Percentiles rank a stretch among this genome's conserved stretches.
Evolutionary conservation across 2,888 invertebrate genomes (phyloP).

Genomic region (Archips xylosteana): DNA sequence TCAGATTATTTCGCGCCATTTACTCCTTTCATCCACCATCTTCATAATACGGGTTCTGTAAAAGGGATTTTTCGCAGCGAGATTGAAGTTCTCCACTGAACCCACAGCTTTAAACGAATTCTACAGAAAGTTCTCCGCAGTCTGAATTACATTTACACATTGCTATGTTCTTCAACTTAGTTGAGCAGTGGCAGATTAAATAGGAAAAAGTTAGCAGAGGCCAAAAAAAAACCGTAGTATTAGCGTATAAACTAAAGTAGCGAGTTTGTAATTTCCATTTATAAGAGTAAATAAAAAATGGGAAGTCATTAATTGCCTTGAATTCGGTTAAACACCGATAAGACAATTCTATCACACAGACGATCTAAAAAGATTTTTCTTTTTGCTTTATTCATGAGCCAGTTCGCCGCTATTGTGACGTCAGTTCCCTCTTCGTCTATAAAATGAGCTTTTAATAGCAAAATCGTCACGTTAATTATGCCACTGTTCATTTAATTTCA

Average conservation of each 20-base stretch:
- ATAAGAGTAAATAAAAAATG: no score
- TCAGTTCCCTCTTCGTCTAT: no score
- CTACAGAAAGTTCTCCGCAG: conserved; percentile 38
- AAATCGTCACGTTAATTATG: background rate
- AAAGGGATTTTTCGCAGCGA: conserved; percentile 72
- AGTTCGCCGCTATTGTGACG: no score
- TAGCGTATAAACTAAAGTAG: background rate
- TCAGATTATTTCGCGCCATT: conserved; percentile 83
- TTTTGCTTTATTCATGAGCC: no score
- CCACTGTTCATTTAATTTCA: background rate
- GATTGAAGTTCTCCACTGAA: conserved; percentile 73
- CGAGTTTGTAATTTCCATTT: no score
- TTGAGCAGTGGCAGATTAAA: conserved; percentile 5
- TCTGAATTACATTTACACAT: conserved; percentile 41
- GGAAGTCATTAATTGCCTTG: no score
- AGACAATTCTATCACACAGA: no score
- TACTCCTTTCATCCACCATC: conserved; percentile 81
- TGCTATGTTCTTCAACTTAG: conserved; percentile 34
- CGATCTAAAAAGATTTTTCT: no score
- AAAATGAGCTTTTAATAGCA: no score
- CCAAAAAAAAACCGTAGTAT: background rate
- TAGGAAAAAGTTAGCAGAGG: background rate
- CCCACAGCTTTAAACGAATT: conserved; percentile 68
- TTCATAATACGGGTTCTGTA: conserved; percentile 76
- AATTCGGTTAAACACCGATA: no score